Conservation (phyloP, 2,113 vertebrate species). For the Larimichthys polyactis region DNA sequence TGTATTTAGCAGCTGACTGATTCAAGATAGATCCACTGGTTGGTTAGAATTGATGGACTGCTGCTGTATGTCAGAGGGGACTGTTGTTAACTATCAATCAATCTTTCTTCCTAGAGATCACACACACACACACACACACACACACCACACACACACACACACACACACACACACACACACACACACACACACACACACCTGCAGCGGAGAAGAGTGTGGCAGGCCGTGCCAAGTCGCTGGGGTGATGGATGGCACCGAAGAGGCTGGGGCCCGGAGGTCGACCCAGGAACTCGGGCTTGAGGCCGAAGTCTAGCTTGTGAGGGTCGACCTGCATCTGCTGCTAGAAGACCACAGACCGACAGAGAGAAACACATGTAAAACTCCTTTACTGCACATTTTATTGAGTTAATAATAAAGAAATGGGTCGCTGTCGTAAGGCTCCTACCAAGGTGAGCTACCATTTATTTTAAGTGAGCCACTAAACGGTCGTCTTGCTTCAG, state of each 20-base stretch:
- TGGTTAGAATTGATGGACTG: neutral
- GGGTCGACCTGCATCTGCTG: constrained; percentile 99
- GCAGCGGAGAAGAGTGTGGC: constrained; percentile 95
- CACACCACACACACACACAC: constrained; percentile 87
- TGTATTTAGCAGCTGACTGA: neutral
- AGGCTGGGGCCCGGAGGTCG: constrained; percentile 94
- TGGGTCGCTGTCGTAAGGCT: no score
- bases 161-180: constrained; percentile 87
- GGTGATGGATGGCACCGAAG: constrained; percentile 96
- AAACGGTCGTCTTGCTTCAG: no score
- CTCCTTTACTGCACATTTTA: neutral
- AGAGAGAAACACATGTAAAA: constrained; percentile 70
- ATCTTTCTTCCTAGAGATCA: neutral
- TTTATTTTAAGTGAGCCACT: neutral
- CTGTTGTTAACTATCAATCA: constrained; percentile 9
- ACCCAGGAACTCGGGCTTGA: constrained; percentile 97
- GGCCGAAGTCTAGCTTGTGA: constrained; percentile 97
- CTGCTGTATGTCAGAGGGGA: neutral
- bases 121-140: constrained; percentile 88
- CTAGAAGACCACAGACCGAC: constrained; percentile 82
- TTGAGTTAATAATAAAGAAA: neutral
- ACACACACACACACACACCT: constrained; percentile 89
- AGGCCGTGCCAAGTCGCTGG: constrained; percentile 93
- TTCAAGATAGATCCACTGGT: neutral
- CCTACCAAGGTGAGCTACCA: no score